Evolutionary conservation across 2,888 invertebrate genomes (phyloP).

Genomic region (Physocephala rufipes): DNA sequence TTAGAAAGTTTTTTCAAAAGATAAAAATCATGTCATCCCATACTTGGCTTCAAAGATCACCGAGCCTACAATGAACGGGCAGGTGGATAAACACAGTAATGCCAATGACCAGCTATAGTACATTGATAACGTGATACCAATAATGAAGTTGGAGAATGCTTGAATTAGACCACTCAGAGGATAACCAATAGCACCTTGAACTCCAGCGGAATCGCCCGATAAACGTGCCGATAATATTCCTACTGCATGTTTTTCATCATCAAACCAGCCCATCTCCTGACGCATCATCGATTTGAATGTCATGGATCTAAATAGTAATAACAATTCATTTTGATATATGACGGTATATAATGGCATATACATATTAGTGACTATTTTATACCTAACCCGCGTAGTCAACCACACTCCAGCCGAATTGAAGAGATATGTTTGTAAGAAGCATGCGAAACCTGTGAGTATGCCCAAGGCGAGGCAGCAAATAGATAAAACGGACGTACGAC

Average conservation of each 20-base stretch:
- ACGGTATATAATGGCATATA: too few relatives aligned
- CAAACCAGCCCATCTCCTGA: slow-evolving; percentile 82
- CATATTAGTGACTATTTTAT: too few relatives aligned
- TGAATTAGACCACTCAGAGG: slow-evolving; percentile 76
- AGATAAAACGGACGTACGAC: slow-evolving; percentile 71
- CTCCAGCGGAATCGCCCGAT: slow-evolving; percentile 77
- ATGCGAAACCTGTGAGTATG: slow-evolving; percentile 72
- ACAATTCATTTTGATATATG: too few relatives aligned
- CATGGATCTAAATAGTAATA: slow-evolving; percentile 43
- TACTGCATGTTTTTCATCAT: slow-evolving; percentile 73
- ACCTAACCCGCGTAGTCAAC: slow-evolving; percentile 74
- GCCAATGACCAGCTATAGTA: slow-evolving; percentile 79
- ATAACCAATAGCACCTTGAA: slow-evolving; percentile 79
- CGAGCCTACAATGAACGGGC: slow-evolving; percentile 76
- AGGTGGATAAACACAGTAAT: slow-evolving; percentile 72
- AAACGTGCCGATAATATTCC: slow-evolving; percentile 76
- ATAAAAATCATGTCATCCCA: slow-evolving; percentile 25
- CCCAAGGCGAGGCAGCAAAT: slow-evolving; percentile 74
- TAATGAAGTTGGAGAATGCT: slow-evolving; percentile 72
- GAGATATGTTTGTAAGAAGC: slow-evolving; percentile 77
- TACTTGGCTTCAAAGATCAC: slow-evolving; percentile 74
- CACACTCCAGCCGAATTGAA: slow-evolving; percentile 82
- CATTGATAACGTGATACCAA: slow-evolving; percentile 72
- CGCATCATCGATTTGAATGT: slow-evolving; percentile 74
- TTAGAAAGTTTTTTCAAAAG: neutral